These are phyloP conservation scores for Gymnarchus niloticus DNA, from an alignment of 2,113 vertebrate genomes.

Conservation along the genomic window DNA sequence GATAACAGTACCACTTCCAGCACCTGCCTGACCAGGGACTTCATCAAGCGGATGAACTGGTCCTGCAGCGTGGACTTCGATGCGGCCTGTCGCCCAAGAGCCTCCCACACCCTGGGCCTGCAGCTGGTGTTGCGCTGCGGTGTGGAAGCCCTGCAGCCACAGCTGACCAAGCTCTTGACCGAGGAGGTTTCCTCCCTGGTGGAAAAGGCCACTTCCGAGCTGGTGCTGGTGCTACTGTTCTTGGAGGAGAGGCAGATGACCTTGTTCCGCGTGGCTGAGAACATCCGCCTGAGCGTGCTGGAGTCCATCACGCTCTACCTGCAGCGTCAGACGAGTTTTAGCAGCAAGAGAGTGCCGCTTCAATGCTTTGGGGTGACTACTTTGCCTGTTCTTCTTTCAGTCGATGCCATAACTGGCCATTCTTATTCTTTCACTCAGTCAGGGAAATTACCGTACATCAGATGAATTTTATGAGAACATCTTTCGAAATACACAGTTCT, in stretches of 20 bases:
- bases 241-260: conserved; percentile 59
- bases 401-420: background rate
- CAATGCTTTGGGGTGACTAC: conserved; percentile 69
- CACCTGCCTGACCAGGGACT: conserved; percentile 47
- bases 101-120: conserved; percentile 42
- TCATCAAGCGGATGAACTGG: conserved; percentile 58
- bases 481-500: too few species aligned
- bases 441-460: background rate
- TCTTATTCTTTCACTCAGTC: background rate
- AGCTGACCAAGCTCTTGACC: conserved; percentile 40
- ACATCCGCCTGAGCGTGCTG: conserved; percentile 50
- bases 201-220: conserved; percentile 48
- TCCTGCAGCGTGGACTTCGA: conserved; percentile 56
- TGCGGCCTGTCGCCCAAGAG: conserved; percentile 50
- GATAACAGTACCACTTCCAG: background rate
- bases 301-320: conserved; percentile 46
- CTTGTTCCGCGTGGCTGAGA: conserved; percentile 48
- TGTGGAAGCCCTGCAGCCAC: conserved; percentile 49
- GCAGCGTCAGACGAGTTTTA: conserved; percentile 46
- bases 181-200: conserved; percentile 41
- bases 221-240: conserved; percentile 56
- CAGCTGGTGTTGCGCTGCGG: conserved; percentile 57
- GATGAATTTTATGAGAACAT: background rate
- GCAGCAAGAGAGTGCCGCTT: conserved; percentile 61
- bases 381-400: background rate